Evolutionary conservation across 2,797 vertebrate species (phyloP), one percentile per base, ranked within the genome.

Genomic region (Oophaga sylvatica): DNA sequence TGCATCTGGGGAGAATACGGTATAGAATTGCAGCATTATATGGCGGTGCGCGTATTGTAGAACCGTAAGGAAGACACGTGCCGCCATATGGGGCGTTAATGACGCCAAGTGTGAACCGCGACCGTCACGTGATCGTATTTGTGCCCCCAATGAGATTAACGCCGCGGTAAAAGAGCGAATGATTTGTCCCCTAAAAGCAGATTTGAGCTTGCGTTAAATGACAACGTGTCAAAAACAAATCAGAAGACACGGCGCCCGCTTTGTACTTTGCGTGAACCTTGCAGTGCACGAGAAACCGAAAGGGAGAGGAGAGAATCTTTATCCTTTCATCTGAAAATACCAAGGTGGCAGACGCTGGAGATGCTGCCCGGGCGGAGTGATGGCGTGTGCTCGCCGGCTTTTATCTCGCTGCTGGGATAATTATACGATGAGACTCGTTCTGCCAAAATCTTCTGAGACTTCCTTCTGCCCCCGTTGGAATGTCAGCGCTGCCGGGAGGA

Each of bases 271-370:
- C 56, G 3, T 85, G 87, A 89, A 89, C 87, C 62, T 70, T 31
- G 56, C 87, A 63, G 67, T 73, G 45, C 84, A 20, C 10, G 13
- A 57, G 53, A 53, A 73, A 88, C 62, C 1, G 12, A 63, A 45
- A 48, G 67, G 85, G 73, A 86, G 62, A 71, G 9, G 73, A 29
- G 22, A 26, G 83, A 83, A 48, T 48, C 78, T 82, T 31, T 63
- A 87, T 83, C 75, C 84, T 89, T 89, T 89, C 80, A 89, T 89
- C 73, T 86, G 80, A 56, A 83, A 85, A 89, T 86, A 79, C 62
- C 53, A 83, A 83, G 81, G 88, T 89, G 88, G 88, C 80, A 89
- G 70, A 84, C n/a, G 79, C 80, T 53, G 84, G 70, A 86, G 79
- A 89, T 16, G 41, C 53, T 15, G 84, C 41, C 57, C 62, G 77